Percentiles rank a stretch among this genome's conserved stretches.
phyloP scores from a whole-genome alignment of 2,797 vertebrate species.

The Synanceia verrucosa region DNA sequence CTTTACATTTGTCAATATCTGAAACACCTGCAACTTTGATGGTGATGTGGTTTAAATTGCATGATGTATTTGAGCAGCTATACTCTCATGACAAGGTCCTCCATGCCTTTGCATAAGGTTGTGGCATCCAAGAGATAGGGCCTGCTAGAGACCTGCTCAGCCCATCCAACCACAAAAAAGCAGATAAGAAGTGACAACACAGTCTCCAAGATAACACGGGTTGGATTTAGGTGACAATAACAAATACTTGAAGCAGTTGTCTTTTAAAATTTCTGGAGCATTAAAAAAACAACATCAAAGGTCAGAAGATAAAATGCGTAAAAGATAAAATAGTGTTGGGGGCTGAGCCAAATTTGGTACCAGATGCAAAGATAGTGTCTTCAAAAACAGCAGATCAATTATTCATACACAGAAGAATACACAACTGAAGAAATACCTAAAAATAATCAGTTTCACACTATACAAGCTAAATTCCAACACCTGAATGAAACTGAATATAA shows the following conservation, averaged over 20 bases:
- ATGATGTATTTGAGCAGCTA: neutral
- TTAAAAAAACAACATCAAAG: slow-evolving; percentile 44
- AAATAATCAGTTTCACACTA: neutral
- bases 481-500: neutral
- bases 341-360: slow-evolving; percentile 9
- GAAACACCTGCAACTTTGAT: neutral
- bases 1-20: neutral
- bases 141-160: slow-evolving; percentile 37
- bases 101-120: slow-evolving; percentile 22
- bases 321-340: slow-evolving; percentile 41
- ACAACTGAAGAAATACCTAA: neutral
- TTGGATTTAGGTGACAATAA: slow-evolving; percentile 53
- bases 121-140: slow-evolving; percentile 22
- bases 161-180: slow-evolving; percentile 39
- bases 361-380: slow-evolving; percentile 28
- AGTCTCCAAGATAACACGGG: slow-evolving; percentile 44
- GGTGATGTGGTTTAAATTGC: neutral
- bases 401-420: slow-evolving; percentile 27
- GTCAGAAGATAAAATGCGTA: slow-evolving; percentile 56
- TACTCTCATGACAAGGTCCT: slow-evolving; percentile 33
- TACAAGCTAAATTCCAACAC: slow-evolving; percentile 2
- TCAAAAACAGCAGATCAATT: slow-evolving; percentile 38
- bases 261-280: slow-evolving; percentile 44
- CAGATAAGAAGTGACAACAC: slow-evolving; percentile 59
- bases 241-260: slow-evolving; percentile 29